Percentiles rank a stretch among this genome's conserved stretches.
Conservation (phyloP, 2,797 vertebrate species). For the Buphagus erythrorhynchus region DNA sequence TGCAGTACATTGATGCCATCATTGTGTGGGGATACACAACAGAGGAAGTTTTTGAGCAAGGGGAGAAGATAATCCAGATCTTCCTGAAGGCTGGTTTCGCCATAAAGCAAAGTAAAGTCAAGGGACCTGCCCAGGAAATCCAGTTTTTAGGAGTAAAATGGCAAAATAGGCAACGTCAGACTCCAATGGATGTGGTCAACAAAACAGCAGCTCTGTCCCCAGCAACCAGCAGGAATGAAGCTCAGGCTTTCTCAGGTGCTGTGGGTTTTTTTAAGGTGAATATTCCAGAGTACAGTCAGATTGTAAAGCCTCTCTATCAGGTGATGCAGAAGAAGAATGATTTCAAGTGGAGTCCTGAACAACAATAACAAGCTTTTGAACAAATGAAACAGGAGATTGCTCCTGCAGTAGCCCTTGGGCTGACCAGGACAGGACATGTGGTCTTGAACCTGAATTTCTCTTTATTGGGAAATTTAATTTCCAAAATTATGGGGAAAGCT, state of each 20-base stretch:
- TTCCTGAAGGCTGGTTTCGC: background rate
- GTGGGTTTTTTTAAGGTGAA: background rate
- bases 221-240: background rate
- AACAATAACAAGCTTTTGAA: background rate
- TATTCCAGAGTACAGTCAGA: background rate
- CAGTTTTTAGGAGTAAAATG: background rate
- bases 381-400: background rate
- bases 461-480: background rate
- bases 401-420: background rate
- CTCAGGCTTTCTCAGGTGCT: background rate
- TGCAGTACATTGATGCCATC: background rate
- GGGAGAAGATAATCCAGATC: background rate
- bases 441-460: background rate
- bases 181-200: background rate
- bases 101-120: background rate
- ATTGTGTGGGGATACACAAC: accelerated
- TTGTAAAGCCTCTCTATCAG: background rate
- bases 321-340: background rate
- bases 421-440: background rate
- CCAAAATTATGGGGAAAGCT: background rate
- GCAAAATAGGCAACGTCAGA: background rate
- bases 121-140: background rate
- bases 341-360: background rate
- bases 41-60: background rate
- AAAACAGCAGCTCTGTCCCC: background rate